Evolutionary conservation across 1,140 invertebrate species (phyloP).

Genomic region (Drosophila paulistorum): DNA sequence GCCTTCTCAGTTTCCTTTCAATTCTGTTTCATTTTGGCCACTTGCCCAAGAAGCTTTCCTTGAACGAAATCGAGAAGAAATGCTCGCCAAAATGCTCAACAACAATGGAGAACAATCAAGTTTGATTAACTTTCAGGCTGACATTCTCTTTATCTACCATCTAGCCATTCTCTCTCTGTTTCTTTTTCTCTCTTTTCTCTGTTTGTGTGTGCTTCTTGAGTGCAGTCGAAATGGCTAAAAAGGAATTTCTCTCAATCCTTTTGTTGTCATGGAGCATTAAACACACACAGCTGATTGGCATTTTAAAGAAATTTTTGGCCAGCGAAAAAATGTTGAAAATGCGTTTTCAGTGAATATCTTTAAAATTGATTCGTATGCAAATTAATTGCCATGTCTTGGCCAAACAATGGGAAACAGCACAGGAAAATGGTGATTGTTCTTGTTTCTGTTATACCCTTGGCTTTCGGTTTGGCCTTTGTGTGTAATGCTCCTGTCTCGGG

Average conservation of each 20-base stretch:
- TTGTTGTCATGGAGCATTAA: constrained; percentile 43
- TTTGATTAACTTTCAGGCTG: constrained; percentile 48
- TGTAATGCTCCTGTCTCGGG: constrained; percentile 13
- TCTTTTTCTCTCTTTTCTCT: background rate
- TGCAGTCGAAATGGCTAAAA: constrained; percentile 15
- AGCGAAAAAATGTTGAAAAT: background rate
- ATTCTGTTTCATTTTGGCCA: constrained; percentile 1
- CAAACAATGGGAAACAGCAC: constrained; percentile 17
- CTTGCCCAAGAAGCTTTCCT: constrained; percentile 17
- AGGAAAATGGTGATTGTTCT: constrained; percentile 49
- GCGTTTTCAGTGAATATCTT: constrained; percentile 33
- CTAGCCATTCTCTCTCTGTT: background rate
- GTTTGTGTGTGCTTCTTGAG: background rate
- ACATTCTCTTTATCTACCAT: constrained; percentile 10
- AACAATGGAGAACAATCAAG: constrained; percentile 23
- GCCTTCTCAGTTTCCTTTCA: background rate
- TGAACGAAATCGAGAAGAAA: constrained; percentile 10
- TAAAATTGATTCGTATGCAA: constrained; percentile 60
- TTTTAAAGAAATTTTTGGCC: constrained; percentile 10
- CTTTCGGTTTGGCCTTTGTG: constrained; percentile 50
- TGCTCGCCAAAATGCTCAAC: constrained; percentile 27
- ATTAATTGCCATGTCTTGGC: constrained; percentile 58
- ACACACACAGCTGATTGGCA: constrained; percentile 23
- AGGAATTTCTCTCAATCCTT: constrained; percentile 40
- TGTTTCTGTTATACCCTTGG: constrained; percentile 31